Base-by-base conservation (phyloP, 2,113 vertebrate genomes). In the Aphyosemion australe region DNA sequence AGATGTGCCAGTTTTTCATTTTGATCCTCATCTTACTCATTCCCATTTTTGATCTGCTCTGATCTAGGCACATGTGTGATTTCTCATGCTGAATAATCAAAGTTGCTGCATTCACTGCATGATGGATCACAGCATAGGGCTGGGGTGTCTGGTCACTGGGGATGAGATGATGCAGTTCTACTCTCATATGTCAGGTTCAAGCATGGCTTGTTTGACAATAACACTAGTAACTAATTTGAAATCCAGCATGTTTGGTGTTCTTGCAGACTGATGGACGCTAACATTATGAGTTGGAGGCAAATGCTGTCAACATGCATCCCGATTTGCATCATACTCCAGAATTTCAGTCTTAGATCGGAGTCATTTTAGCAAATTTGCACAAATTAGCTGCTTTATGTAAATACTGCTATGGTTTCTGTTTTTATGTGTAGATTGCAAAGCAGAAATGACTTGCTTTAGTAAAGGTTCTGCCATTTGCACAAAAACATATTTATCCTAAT, bases 1-100 rank as follows among this genome's bases (percentile, higher is more conserved):
- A n/a, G n/a, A n/a, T n/a, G n/a, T n/a, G n/a, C n/a, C n/a, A n/a
- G n/a, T n/a, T n/a, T n/a, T n/a, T n/a, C n/a, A n/a, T n/a, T n/a
- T n/a, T n/a, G n/a, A n/a, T n/a, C n/a, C n/a, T n/a, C n/a, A n/a
- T n/a, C n/a, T n/a, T n/a, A n/a, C n/a, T n/a, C n/a, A n/a, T n/a
- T n/a, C n/a, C n/a, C n/a, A n/a, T 26, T 26, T 51, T 46, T 71
- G n/a, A 14, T 59, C 47, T 45, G 39, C 63, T 74, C 63, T 67
- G 55, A 73, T 76, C 66, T 72, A n/a, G 0, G 34, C 34, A 58
- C 57, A 60, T 63, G 39, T 8, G 8, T 8, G 8, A 39, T 53
- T 20, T 72, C 32, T 59, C 64, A 37, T 56, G 37, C 61, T 76
- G 60, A 32, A 60, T 59, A 78, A 78, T 86, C 78, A 81, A n/a